These are phyloP conservation scores for Nomada ruficornis DNA, from an alignment of 2,888 invertebrate species.

Conservation along the genomic window DNA sequence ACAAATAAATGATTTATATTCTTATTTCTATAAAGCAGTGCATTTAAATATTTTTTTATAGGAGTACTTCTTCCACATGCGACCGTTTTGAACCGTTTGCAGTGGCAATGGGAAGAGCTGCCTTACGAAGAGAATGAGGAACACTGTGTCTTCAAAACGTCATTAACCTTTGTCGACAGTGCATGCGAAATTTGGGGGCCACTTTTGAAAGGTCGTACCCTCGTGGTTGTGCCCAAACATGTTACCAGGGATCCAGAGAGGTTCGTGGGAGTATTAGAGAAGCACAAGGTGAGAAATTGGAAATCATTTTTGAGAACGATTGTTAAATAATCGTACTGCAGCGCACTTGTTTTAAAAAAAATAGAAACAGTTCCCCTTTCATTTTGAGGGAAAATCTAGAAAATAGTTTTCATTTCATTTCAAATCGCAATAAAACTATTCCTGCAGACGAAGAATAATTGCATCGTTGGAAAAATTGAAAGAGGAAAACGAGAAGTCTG, in stretches of 20 bases:
- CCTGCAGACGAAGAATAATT: no score
- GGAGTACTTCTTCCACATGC: conserved; percentile 92
- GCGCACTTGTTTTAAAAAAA: no score
- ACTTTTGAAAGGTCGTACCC: conserved; percentile 88
- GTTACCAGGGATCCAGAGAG: conserved; percentile 92
- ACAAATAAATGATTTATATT: not conserved
- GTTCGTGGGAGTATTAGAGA: conserved; percentile 88
- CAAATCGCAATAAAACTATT: no score
- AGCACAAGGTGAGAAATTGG: conserved; percentile 87
- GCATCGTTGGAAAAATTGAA: no score
- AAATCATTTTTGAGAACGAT: no score
- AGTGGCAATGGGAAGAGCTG: conserved; percentile 94
- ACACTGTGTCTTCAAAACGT: conserved; percentile 94
- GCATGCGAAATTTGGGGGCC: conserved; percentile 95
- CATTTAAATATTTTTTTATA: conserved; percentile 75
- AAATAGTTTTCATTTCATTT: no score
- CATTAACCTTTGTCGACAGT: conserved; percentile 96
- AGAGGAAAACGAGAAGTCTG: no score
- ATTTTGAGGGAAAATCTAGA: no score
- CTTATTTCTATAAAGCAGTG: not conserved
- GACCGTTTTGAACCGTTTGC: conserved; percentile 92
- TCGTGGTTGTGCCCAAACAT: conserved; percentile 90
- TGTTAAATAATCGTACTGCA: no score
- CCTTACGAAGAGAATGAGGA: conserved; percentile 89
- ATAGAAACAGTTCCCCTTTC: no score